A percentile compares a stretch with the other conserved stretches of the same genome.
phyloP scores from a whole-genome alignment of 2,113 vertebrate species.

The Perca schrenkii region DNA sequence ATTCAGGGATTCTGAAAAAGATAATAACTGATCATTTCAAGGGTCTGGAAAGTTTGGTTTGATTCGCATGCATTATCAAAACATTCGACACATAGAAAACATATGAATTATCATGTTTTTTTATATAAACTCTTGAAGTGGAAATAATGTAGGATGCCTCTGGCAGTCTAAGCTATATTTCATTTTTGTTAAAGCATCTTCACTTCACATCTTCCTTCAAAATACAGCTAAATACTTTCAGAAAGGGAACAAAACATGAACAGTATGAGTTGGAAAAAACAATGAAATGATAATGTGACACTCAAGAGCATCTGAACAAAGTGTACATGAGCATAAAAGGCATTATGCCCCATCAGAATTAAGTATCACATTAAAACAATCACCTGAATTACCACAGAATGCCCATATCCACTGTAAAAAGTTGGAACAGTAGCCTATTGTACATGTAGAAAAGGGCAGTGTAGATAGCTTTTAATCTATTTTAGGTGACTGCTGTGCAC shows the following conservation, averaged over 20 bases:
- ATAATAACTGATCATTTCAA: background rate
- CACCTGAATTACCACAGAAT: background rate
- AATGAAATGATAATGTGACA: background rate
- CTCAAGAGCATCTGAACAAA: background rate
- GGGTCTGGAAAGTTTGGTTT: background rate
- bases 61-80: background rate
- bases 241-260: background rate
- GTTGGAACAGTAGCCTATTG: too few relatives aligned
- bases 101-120: background rate
- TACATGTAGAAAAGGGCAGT: background rate
- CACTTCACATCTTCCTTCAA: too few relatives aligned
- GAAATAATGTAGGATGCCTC: background rate
- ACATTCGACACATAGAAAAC: background rate
- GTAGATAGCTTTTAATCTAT: background rate
- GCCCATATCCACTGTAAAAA: background rate
- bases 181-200: background rate
- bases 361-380: background rate
- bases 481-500: background rate
- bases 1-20: background rate
- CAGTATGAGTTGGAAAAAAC: background rate
- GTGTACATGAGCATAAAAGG: background rate
- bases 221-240: background rate
- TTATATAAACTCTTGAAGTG: background rate
- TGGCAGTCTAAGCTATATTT: background rate
- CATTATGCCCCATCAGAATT: background rate